Evolutionary conservation across 2,113 vertebrate genomes (phyloP).

Genomic region (Nesogale talazaci): DNA sequence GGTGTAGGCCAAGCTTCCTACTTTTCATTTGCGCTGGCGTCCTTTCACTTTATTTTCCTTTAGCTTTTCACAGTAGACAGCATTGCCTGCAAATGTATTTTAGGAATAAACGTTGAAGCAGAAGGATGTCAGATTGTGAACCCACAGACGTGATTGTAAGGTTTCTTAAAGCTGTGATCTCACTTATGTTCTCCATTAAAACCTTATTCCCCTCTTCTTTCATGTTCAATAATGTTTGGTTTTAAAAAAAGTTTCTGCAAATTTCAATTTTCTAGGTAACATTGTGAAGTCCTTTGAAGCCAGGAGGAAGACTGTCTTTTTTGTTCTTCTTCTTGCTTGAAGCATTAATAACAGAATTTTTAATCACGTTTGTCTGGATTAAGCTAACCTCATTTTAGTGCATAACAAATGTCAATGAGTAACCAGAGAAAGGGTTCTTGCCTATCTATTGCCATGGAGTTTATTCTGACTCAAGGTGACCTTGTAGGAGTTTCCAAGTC

Average conservation of each 20-base stretch:
- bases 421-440: not conserved
- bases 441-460: no score
- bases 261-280: not conserved
- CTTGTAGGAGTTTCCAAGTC: no score
- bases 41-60: not conserved
- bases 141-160: not conserved
- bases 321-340: not conserved
- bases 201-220: not conserved
- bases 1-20: not conserved
- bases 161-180: slow-evolving; percentile 32
- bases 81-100: not conserved
- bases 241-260: slow-evolving; percentile 19
- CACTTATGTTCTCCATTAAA: not conserved
- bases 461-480: no score
- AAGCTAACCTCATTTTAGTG: no score
- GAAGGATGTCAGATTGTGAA: not conserved
- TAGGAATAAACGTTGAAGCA: not conserved
- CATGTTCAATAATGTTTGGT: not conserved
- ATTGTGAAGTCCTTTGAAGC: slow-evolving; percentile 10
- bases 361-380: not conserved
- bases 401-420: no score
- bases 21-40: not conserved
- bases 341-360: not conserved
- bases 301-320: not conserved
- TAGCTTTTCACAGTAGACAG: not conserved